Conservation (phyloP, 2,113 vertebrate genomes). For the Scomber colias region DNA sequence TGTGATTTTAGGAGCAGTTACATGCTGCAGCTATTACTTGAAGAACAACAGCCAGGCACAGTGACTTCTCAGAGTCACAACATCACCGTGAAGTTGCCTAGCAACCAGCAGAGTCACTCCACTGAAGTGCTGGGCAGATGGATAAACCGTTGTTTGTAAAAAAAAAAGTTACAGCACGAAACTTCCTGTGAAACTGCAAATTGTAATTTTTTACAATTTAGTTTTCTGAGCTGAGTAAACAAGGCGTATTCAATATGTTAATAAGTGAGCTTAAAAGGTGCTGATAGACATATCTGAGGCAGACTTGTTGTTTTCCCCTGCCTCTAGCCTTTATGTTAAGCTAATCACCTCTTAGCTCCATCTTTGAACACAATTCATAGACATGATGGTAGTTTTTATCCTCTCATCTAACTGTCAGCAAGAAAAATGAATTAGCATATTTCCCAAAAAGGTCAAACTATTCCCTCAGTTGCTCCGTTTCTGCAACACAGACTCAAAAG, state of each 20-base stretch:
- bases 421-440: not conserved
- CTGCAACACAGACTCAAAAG: conserved; percentile 4
- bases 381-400: not conserved
- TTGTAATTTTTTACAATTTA: too few species aligned
- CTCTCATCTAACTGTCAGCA: not conserved
- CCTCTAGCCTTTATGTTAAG: not conserved
- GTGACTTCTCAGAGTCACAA: conserved; percentile 9
- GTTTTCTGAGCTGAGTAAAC: not conserved
- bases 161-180: not conserved
- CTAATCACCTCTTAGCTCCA: not conserved
- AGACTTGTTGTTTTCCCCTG: not conserved
- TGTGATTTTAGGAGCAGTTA: not conserved
- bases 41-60: not conserved
- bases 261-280: not conserved
- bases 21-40: not conserved
- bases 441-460: conserved; percentile 3
- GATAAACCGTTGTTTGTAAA: not conserved
- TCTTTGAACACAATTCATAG: not conserved
- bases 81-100: not conserved
- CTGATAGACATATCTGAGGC: not conserved
- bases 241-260: not conserved
- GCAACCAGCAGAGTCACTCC: conserved; percentile 7
- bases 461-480: conserved; percentile 8
- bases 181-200: not conserved
- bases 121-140: not conserved